phyloP scores from a whole-genome alignment of 2,888 invertebrate species.

The Polia nebulosa region DNA sequence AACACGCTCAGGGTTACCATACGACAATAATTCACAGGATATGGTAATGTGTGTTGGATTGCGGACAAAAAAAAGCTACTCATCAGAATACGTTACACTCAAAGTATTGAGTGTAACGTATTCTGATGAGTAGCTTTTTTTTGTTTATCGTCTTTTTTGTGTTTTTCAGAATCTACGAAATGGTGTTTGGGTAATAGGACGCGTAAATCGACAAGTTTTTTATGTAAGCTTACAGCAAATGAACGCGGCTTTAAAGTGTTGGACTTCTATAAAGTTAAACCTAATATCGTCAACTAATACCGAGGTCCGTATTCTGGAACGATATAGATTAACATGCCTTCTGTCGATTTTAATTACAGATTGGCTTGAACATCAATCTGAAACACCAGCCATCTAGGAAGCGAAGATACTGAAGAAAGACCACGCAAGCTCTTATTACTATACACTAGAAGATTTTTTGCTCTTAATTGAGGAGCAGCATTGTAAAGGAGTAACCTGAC shows the following conservation, averaged over 20 bases:
- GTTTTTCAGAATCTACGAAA: neutral
- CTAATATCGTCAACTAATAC: no score
- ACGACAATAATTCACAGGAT: conserved; percentile 63
- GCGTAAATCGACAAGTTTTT: no score
- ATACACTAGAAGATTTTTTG: neutral
- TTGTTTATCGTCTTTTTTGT: neutral
- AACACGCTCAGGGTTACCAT: conserved; percentile 65
- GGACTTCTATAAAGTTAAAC: no score
- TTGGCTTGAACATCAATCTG: no score
- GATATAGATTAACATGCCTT: no score
- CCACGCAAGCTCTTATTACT: neutral
- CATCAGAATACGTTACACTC: no score
- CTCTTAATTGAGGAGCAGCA: neutral
- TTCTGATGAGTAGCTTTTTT: conserved; percentile 1
- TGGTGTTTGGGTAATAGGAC: neutral
- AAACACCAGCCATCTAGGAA: no score
- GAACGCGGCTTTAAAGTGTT: no score
- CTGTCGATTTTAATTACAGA: no score
- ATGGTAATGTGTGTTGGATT: conserved; percentile 53
- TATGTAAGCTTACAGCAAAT: no score
- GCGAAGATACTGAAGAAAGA: neutral
- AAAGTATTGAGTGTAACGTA: conserved; percentile 27
- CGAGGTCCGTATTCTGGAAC: no score
- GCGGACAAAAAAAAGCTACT: no score
- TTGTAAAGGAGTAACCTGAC: neutral